These are phyloP conservation scores for Ranitomeya imitator DNA, from an alignment of 2,113 vertebrate species.

Conservation along the genomic window DNA sequence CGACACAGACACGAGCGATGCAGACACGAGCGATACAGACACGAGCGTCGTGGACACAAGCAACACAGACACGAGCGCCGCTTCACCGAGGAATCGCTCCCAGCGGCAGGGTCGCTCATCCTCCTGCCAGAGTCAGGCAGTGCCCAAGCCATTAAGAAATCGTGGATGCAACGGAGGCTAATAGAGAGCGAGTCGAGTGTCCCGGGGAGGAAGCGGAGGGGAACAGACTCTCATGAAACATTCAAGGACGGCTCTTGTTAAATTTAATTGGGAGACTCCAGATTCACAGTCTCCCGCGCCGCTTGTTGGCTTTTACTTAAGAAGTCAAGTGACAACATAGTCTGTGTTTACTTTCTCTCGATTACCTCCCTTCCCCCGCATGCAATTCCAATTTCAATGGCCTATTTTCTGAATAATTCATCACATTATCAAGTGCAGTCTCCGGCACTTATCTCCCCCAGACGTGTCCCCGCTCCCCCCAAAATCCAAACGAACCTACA, in stretches of 20 bases:
- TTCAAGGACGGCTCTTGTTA: conserved; percentile 74
- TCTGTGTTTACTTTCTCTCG: conserved; percentile 53
- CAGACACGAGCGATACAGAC: too few species aligned
- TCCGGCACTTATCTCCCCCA: conserved; percentile 12
- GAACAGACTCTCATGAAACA: conserved; percentile 72
- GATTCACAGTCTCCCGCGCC: conserved; percentile 61
- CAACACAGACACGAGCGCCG: background rate
- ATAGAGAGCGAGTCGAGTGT: conserved; percentile 25
- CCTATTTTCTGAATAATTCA: conserved; percentile 52
- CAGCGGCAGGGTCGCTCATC: background rate
- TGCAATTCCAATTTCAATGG: conserved; percentile 39
- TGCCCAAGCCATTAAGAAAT: conserved; percentile 28
- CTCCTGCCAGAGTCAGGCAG: fast-evolving
- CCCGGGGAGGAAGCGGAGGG: background rate
- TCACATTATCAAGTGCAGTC: conserved; percentile 21
- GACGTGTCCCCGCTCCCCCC: background rate
- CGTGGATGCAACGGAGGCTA: conserved; percentile 29
- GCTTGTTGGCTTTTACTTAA: conserved; percentile 68
- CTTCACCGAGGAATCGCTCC: background rate
- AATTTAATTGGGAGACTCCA: conserved; percentile 76
- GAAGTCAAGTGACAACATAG: conserved; percentile 70
- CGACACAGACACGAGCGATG: too few species aligned
- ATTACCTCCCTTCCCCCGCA: conserved; percentile 13
- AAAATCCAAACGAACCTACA: background rate
- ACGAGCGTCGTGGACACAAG: too few species aligned